Percentiles rank a stretch among this genome's conserved stretches.
Conservation (phyloP, 2,113 vertebrate genomes). For the Sterrhoptilus dennistouni region DNA sequence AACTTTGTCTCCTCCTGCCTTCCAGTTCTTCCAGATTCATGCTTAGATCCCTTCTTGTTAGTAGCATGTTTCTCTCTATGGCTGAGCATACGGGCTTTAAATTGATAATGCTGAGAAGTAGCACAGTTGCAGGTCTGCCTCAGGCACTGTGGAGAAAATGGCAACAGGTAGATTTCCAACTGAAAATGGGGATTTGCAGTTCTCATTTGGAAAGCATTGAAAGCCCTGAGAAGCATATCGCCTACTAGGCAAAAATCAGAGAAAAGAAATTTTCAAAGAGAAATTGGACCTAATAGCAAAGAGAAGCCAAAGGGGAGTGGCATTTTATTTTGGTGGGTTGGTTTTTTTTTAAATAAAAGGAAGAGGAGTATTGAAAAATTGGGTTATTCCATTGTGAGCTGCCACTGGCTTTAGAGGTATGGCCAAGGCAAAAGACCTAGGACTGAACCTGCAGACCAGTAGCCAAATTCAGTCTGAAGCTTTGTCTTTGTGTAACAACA, state of each 20-base stretch:
- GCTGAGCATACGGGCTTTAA: not conserved
- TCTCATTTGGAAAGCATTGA: not conserved
- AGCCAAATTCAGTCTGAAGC: not conserved
- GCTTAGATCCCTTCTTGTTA: slow-evolving; percentile 8
- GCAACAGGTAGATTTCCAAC: slow-evolving; percentile 25
- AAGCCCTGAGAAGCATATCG: not conserved
- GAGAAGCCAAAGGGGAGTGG: not conserved
- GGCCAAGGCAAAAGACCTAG: not conserved
- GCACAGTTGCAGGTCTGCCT: slow-evolving; percentile 12
- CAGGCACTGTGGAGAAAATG: not conserved
- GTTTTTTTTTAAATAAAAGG: not conserved
- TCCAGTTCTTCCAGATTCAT: not conserved
- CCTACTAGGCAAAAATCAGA: not conserved
- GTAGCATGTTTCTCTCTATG: slow-evolving; percentile 30
- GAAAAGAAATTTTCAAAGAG: not conserved
- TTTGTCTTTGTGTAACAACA: not conserved
- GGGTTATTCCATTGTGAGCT: not conserved
- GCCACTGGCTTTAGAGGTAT: not conserved
- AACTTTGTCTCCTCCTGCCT: not conserved
- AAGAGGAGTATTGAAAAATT: not conserved
- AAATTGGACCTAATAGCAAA: not conserved
- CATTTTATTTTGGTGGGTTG: not conserved
- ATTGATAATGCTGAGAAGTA: not conserved
- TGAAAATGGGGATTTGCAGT: not conserved
- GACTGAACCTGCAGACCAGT: not conserved